A percentile compares a stretch with the other conserved stretches of the same genome.
Conservation (phyloP, 2,888 invertebrate genomes). For the Stramonita haemastoma region DNA sequence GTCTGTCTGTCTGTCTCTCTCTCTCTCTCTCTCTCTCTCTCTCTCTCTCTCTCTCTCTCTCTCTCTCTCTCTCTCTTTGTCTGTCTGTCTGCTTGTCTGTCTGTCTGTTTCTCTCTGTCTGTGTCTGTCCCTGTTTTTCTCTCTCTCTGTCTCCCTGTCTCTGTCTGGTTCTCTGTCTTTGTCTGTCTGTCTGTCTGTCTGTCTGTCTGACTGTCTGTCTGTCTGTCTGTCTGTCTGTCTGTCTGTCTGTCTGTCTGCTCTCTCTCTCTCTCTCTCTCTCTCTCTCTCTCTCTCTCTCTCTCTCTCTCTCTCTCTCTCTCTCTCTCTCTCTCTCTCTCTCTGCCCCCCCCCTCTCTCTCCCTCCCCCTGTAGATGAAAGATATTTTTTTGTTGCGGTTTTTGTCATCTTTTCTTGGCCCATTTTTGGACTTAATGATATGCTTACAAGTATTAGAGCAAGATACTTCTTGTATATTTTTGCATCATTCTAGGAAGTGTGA, state of each 20-base stretch:
- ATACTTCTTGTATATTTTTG: no score
- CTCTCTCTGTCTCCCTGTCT: no score
- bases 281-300: neutral
- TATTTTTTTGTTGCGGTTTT: neutral
- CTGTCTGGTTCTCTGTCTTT: no score
- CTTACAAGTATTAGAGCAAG: no score
- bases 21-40: slow-evolving; percentile 13
- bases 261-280: neutral
- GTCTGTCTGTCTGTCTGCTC: neutral
- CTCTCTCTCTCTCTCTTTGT: no score
- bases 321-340: neutral
- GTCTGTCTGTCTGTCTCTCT: slow-evolving; percentile 17
- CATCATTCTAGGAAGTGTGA: no score
- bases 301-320: neutral
- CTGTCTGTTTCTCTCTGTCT: no score
- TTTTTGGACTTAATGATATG: neutral
- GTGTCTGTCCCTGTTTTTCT: no score
- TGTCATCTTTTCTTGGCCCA: neutral
- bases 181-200: neutral
- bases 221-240: no score
- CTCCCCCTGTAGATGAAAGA: no score
- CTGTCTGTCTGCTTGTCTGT: no score
- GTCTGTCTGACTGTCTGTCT: neutral
- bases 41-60: slow-evolving; percentile 2
- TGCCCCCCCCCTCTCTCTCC: no score